Base-by-base conservation (phyloP, 37 sponge, comb jelly and placozoan species). In the Lycopodina hypogea region DNA sequence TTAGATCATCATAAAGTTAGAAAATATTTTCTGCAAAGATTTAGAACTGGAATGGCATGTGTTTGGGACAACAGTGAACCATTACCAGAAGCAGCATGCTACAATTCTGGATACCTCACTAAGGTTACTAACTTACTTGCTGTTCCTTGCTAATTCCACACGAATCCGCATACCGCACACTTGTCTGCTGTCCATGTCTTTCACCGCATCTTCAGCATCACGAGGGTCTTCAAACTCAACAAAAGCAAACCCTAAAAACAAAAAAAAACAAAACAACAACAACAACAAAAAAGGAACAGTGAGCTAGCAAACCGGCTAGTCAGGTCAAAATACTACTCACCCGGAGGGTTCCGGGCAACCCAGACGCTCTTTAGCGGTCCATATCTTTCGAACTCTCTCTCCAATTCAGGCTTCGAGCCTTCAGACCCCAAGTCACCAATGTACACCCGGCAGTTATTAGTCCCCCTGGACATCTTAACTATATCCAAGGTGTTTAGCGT, bases 281-380 rank as follows among this genome's bases (percentile, higher is more conserved):
- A 3, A 36, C 38, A 67, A 35, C 6, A 67, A 30, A 35, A 23
- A 12, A 21, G 28, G 8, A 72, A 72, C 22, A 22, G 9, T n/a
- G n/a, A n/a, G n/a, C n/a, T n/a, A n/a, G n/a, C 32, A 3, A 32
- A 14, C 1, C 19, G 42, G 28, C 8, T 73, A n/a, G 36, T 24
- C 36, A 35, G n/a, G 28, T 21, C 30, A 30, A 8, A 45, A 45
- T 42, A 12, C 7, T 17, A 61, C 75, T 56, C 41, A 84, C 84
- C 84, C 64, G 97, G 97, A 0, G 97, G 97, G 64, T 97, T 94
- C 63, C 93, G 75, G 35, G 97, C 97, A 8, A 97, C 97, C 97
- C 97, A 97, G 3, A 94, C 94, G 55, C 92, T 92, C 41, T 90
- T 86, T 51, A 97, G 78, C 28, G 85, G 68, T 22, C 97, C 97